Evolutionary conservation across 2,113 vertebrate genomes (phyloP), one percentile per base, ranked within the genome.

Genomic region (Ophthalmolycus amberensis): DNA sequence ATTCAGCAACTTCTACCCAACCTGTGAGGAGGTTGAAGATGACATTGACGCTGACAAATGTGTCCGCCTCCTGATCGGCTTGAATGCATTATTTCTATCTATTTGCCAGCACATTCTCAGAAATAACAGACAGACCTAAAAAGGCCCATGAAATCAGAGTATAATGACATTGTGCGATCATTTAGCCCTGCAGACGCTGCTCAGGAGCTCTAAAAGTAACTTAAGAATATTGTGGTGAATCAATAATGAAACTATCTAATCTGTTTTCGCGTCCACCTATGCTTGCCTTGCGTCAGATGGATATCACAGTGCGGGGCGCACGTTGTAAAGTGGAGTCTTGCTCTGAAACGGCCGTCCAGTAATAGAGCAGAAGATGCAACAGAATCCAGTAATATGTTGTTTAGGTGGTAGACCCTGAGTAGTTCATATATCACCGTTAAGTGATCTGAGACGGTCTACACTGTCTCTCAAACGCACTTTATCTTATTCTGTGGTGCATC

Each of bases 171-270:
- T 91, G 85, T 77, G 80, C 79, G 74, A 92, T 88, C 90, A 86
- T 89, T 90, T 84, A 70, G 80, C 83, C 84, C 70, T 60, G 72
- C 72, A 46, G 88, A 88, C 32, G 66, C 79, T 77, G 85, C 87
- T 87, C 77, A 86, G 80, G 69, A 90, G 90, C 88, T 90, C 79
- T 90, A 88, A 89, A 94, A 92, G 94, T 95, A 96, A 95, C 93
- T 95, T 94, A 92, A 95, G 90, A 94, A 91, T 95, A 91, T 89
- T 91, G 90, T 94, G 85, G 94, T 91, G 88, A 96, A 96, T 96
- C 95, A 96, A 96, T 96, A 96, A 87, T 93, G 25, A 87, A 96
- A 90, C 93, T 93, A 96, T 93, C 85, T 95, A 91, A 95, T 90
- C 90, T 95, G 93, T 95, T 95, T 93, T 91, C 83, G 93, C 91